Percentiles rank a stretch among this genome's conserved stretches.
Evolutionary conservation across 1,140 invertebrate genomes (phyloP).

Genomic region (Temnothorax curvispinosus): DNA sequence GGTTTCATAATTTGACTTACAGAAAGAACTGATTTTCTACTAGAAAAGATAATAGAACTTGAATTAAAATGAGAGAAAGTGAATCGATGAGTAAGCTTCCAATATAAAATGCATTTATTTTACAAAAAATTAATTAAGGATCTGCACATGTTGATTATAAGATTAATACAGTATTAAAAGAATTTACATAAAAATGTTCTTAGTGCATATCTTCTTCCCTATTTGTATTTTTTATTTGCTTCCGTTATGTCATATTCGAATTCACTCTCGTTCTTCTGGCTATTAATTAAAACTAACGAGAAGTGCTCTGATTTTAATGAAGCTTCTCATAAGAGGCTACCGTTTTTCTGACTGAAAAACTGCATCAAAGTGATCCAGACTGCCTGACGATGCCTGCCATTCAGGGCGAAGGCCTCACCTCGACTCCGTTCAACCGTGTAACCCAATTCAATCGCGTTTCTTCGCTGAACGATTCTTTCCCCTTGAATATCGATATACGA

Average conservation of each 20-base stretch:
- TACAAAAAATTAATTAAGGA: not conserved
- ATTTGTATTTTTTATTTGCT: not conserved
- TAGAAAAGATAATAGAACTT: not conserved
- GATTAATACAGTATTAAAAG: not conserved
- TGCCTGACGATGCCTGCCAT: slow-evolving; percentile 2
- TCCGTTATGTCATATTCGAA: not conserved
- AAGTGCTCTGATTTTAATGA: not conserved
- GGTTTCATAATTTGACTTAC: slow-evolving; percentile 1
- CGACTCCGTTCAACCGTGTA: slow-evolving; percentile 20
- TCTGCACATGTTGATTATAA: not conserved
- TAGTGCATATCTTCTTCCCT: not conserved
- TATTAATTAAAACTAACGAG: slow-evolving; percentile 26
- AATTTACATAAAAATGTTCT: not conserved
- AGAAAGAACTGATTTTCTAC: not conserved
- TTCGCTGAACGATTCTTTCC: slow-evolving; percentile 32
- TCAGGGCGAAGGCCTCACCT: slow-evolving; percentile 48
- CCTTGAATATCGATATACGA: slow-evolving; percentile 20
- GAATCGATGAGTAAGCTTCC: not conserved
- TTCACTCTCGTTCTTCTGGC: not conserved
- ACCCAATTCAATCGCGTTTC: slow-evolving; percentile 26
- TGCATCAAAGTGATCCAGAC: not conserved
- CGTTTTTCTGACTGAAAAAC: slow-evolving; percentile 9
- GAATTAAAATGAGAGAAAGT: not conserved
- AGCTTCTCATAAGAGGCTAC: not conserved
- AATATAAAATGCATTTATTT: not conserved